A percentile compares a stretch with the other conserved stretches of the same genome.
Evolutionary conservation across 2,888 invertebrate genomes (phyloP).

Genomic region (Carabus problematicus): DNA sequence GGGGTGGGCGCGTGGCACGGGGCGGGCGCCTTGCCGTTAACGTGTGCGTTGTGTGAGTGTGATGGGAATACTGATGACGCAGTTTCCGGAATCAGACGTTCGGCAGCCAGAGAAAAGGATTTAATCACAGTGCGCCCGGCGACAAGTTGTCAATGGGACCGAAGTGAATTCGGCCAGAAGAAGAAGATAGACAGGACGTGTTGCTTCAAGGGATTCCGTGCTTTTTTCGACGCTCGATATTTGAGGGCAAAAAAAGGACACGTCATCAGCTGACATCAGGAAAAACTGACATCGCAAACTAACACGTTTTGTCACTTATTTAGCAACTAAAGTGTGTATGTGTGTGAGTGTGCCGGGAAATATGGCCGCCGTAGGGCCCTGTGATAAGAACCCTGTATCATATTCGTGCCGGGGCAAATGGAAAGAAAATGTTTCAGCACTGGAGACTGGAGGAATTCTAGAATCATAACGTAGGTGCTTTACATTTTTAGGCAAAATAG

Average conservation of each 20-base stretch:
- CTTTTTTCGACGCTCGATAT: conserved; percentile 6
- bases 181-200: conserved; percentile 18
- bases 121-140: conserved; percentile 20
- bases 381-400: conserved; percentile 1
- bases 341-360: conserved; percentile 9
- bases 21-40: conserved; percentile 2
- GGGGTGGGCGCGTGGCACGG: neutral
- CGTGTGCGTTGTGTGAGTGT: conserved; percentile 2
- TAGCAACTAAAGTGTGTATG: conserved; percentile 25
- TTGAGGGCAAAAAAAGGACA: conserved; percentile 1
- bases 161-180: conserved; percentile 12
- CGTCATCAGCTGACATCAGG: neutral
- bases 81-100: conserved; percentile 20
- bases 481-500: too few relatives aligned
- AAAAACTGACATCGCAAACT: conserved; percentile 1
- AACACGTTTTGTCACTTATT: conserved; percentile 39
- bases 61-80: conserved; percentile 24
- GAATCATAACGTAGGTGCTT: too few relatives aligned
- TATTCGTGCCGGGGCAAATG: conserved; percentile 11
- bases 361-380: conserved; percentile 2
- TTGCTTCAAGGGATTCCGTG: neutral
- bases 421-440: neutral
- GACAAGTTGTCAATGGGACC: conserved; percentile 32
- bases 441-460: neutral
- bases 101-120: conserved; percentile 11